phyloP scores from a whole-genome alignment of 2,113 vertebrate species.

The Galeopterus variegatus region DNA sequence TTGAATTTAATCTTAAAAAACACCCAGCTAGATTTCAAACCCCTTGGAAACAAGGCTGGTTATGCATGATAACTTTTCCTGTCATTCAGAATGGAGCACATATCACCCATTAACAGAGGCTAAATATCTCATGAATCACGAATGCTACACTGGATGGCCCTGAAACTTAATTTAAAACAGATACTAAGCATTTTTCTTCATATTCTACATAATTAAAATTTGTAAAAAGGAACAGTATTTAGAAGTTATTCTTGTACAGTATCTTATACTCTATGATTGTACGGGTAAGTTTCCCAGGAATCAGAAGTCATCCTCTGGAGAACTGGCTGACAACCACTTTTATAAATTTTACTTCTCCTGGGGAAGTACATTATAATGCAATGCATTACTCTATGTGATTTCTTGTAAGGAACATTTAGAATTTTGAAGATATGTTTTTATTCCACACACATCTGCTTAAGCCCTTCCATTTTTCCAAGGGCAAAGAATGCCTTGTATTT shows the following conservation, averaged over 20 bases:
- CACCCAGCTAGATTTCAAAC: background rate
- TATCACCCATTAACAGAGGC: background rate
- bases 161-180: slow-evolving; percentile 54
- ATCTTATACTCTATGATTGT: background rate
- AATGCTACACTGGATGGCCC: background rate
- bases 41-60: background rate
- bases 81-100: background rate
- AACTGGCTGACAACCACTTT: background rate
- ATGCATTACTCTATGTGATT: background rate
- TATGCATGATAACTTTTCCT: background rate
- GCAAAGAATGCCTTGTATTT: slow-evolving; percentile 66
- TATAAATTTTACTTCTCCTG: slow-evolving; percentile 56
- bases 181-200: slow-evolving; percentile 22
- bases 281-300: slow-evolving; percentile 38
- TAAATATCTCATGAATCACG: background rate
- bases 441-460: slow-evolving; percentile 68
- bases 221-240: background rate
- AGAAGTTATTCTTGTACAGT: background rate
- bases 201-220: background rate
- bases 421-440: slow-evolving; percentile 80
- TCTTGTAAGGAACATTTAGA: slow-evolving; percentile 55
- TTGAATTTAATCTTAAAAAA: background rate
- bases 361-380: slow-evolving; percentile 58
- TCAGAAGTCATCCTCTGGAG: slow-evolving; percentile 13
- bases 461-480: slow-evolving; percentile 72